Conservation (phyloP, 2,888 invertebrate genomes). For the Colletes collaris region DNA sequence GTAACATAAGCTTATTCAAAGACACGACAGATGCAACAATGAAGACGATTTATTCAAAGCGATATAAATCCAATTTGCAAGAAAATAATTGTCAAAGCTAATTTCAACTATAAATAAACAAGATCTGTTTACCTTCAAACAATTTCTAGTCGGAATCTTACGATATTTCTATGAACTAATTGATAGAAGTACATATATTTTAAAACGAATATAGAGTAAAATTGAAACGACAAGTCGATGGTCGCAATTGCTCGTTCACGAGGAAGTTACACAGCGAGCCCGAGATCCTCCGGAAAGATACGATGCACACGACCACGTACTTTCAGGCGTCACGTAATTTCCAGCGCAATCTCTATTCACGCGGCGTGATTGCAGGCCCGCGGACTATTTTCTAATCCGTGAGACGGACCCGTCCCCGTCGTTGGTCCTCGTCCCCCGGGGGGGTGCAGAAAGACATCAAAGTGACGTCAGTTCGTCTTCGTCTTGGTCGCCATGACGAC, state of each 20-base stretch:
- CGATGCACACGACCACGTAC: background rate
- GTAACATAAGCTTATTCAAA: too few species aligned
- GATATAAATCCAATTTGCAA: too few species aligned
- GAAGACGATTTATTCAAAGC: too few species aligned
- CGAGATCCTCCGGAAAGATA: background rate
- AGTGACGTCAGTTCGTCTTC: conserved; percentile 58
- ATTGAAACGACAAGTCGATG: background rate
- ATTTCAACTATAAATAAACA: too few species aligned
- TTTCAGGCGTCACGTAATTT: conserved; percentile 12
- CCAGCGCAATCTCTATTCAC: conserved; percentile 16
- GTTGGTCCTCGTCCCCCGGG: background rate
- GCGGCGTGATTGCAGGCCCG: background rate
- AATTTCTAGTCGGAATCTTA: too few species aligned
- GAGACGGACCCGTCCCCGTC: background rate
- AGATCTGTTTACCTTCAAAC: too few species aligned
- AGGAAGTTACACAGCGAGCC: background rate
- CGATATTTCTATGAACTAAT: too few species aligned
- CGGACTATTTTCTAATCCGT: conserved; percentile 1
- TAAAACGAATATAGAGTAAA: too few species aligned
- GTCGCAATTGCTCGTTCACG: background rate
- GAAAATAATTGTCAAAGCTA: too few species aligned
- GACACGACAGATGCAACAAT: too few species aligned
- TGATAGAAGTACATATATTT: too few species aligned
- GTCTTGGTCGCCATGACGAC: conserved; percentile 70
- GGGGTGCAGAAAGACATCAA: conserved; percentile 42